A percentile compares a stretch with the other conserved stretches of the same genome.
Evolutionary conservation across 2,888 invertebrate species (phyloP).

Genomic region (Rugalucina vietnamica): DNA sequence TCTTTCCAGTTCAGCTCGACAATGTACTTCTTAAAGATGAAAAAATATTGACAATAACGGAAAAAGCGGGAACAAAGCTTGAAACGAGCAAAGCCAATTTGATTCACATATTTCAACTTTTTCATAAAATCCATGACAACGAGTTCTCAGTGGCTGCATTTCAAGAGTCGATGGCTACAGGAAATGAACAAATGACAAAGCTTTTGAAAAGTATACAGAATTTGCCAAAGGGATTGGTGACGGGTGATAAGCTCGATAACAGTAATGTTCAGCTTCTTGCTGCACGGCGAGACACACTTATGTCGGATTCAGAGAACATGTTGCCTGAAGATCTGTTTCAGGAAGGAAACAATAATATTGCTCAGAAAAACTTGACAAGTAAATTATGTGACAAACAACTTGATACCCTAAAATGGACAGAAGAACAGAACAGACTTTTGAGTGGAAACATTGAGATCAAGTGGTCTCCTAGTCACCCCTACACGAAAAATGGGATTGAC

Average conservation of each 20-base stretch:
- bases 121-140: background rate
- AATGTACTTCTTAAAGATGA: background rate
- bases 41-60: background rate
- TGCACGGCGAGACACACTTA: background rate
- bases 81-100: background rate
- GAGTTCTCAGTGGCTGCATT: background rate
- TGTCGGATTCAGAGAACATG: background rate
- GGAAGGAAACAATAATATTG: background rate
- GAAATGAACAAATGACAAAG: background rate
- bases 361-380: background rate
- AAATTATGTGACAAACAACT: background rate
- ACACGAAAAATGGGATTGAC: background rate
- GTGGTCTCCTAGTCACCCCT: background rate
- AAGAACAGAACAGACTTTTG: background rate
- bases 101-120: background rate
- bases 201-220: background rate
- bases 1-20: background rate
- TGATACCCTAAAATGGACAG: background rate
- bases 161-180: background rate
- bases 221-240: background rate
- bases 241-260: background rate
- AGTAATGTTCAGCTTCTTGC: background rate
- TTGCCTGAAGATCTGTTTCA: background rate
- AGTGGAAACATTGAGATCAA: background rate
- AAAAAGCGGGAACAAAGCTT: background rate